Percentiles rank a stretch among this genome's conserved stretches.
These are phyloP conservation scores for Chloroclysta siterata DNA, from an alignment of 2,888 invertebrate species.

Conservation along the genomic window DNA sequence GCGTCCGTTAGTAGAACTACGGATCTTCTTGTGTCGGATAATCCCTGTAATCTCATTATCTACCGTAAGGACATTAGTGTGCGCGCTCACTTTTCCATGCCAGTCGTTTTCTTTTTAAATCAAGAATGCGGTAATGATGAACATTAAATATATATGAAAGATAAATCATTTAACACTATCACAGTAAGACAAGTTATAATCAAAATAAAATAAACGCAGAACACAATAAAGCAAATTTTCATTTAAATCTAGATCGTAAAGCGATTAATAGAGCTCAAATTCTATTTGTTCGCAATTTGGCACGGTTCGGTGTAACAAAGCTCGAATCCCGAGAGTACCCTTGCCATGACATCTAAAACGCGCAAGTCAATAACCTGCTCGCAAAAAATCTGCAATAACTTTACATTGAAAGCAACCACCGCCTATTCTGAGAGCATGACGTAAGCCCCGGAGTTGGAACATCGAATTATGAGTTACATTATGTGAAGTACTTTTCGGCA, in stretches of 20 bases:
- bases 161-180: neutral
- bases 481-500: slow-evolving; percentile 48
- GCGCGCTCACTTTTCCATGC: too few species aligned
- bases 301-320: slow-evolving; percentile 45
- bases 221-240: slow-evolving; percentile 20
- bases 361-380: slow-evolving; percentile 75
- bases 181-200: neutral
- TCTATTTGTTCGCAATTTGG: slow-evolving; percentile 39
- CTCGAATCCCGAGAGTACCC: slow-evolving; percentile 58
- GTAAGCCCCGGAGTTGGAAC: slow-evolving; percentile 58
- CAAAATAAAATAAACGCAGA: slow-evolving; percentile 11
- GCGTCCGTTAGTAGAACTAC: too few species aligned
- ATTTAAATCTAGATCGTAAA: slow-evolving; percentile 41
- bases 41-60: too few species aligned
- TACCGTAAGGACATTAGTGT: too few species aligned
- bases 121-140: neutral
- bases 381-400: slow-evolving; percentile 77
- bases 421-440: slow-evolving; percentile 76
- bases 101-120: neutral
- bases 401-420: slow-evolving; percentile 69
- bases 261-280: slow-evolving; percentile 30
- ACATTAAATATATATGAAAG: too few species aligned
- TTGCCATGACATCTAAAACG: slow-evolving; percentile 79
- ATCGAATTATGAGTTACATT: slow-evolving; percentile 58
- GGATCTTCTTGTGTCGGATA: too few species aligned